phyloP scores from a whole-genome alignment of 2,888 invertebrate genomes.

The Caenorhabditis sp. region DNA sequence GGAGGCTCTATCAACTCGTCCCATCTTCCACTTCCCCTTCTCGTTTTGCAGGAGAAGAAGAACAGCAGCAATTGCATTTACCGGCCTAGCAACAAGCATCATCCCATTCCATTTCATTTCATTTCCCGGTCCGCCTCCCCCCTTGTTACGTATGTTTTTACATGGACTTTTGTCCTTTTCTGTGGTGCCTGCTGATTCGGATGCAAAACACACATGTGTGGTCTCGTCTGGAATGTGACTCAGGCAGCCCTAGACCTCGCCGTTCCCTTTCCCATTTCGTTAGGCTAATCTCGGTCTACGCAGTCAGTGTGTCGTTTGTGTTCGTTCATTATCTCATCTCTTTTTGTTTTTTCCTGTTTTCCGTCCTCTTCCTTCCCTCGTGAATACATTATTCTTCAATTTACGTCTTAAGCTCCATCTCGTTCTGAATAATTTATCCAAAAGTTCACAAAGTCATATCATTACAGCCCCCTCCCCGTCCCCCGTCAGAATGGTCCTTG shows the following conservation, averaged over 20 bases:
- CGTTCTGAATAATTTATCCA: no score
- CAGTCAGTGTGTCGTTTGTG: no score
- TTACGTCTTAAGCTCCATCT: no score
- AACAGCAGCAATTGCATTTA: not conserved
- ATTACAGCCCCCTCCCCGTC: not conserved
- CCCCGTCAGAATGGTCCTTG: constrained; percentile 74
- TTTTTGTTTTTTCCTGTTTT: no score
- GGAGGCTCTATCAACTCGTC: not conserved
- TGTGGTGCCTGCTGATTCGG: not conserved
- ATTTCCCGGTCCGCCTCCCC: not conserved
- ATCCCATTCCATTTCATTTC: no score
- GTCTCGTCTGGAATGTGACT: no score
- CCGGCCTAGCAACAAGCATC: constrained; percentile 1
- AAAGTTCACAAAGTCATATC: no score
- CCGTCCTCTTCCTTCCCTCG: not conserved
- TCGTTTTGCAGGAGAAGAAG: not conserved
- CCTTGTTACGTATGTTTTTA: not conserved
- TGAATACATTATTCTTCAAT: constrained; percentile 21
- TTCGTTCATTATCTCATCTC: no score
- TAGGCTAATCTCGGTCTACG: no score
- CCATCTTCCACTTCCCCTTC: not conserved
- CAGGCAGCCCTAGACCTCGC: no score
- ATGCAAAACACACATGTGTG: not conserved
- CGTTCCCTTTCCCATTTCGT: no score
- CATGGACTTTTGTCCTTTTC: not conserved